Percentiles rank a stretch among this genome's conserved stretches.
Evolutionary conservation across 2,113 vertebrate species (phyloP).

Genomic region (Toxotes jaculatrix): DNA sequence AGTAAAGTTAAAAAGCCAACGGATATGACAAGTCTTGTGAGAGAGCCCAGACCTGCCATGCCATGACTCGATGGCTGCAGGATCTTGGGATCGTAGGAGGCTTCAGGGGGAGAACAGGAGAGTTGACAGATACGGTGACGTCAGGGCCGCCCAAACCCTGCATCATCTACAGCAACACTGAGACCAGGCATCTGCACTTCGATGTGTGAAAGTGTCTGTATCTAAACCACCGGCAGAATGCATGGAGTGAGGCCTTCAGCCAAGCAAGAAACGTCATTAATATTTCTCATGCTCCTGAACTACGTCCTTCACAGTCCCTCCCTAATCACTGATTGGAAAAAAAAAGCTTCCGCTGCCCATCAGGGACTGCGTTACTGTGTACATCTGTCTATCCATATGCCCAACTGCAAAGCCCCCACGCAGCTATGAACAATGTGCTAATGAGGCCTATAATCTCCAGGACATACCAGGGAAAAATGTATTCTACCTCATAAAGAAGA

Average conservation of each 20-base stretch:
- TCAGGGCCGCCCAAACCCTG: too few species aligned
- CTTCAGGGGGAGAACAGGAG: neutral
- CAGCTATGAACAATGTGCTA: slow-evolving; percentile 33
- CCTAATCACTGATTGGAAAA: slow-evolving; percentile 13
- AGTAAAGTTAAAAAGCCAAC: neutral
- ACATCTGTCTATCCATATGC: slow-evolving; percentile 50
- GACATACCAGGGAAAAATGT: neutral
- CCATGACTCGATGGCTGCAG: neutral
- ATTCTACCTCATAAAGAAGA: neutral
- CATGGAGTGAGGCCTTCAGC: neutral
- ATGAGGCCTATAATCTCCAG: slow-evolving; percentile 6
- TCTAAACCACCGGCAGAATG: neutral
- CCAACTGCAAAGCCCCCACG: neutral
- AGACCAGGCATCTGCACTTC: neutral
- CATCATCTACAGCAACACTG: neutral
- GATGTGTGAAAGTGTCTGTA: neutral
- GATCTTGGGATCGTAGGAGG: neutral
- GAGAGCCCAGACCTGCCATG: neutral
- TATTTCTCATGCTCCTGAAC: neutral
- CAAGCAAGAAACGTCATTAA: neutral
- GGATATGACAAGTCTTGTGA: neutral
- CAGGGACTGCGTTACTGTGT: neutral
- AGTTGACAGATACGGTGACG: neutral
- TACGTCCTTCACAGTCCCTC: slow-evolving; percentile 8
- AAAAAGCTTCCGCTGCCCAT: slow-evolving; percentile 8